These are phyloP conservation scores for Poeciliopsis paucimaculata DNA, from an alignment of 2,797 vertebrate species.

Conservation along the genomic window DNA sequence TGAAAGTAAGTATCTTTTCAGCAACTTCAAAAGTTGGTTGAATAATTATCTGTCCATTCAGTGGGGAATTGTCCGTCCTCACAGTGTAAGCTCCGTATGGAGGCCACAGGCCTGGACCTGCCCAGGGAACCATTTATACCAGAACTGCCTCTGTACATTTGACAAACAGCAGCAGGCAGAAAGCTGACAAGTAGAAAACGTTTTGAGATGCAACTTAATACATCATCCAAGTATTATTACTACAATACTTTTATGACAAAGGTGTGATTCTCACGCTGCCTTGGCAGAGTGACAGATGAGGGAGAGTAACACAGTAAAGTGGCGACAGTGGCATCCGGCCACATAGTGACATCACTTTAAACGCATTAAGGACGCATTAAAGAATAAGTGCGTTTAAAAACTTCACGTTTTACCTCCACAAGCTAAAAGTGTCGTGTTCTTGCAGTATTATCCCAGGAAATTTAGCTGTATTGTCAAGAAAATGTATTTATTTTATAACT, in stretches of 20 bases:
- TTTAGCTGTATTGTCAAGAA: background rate
- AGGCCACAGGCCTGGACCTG: background rate
- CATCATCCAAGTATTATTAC: background rate
- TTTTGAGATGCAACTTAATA: background rate
- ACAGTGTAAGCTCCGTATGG: background rate
- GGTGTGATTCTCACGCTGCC: background rate
- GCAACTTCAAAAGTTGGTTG: background rate
- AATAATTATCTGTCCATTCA: background rate
- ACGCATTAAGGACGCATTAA: too few species aligned
- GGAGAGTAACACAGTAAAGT: background rate
- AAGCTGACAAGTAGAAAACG: background rate
- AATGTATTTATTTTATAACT: background rate
- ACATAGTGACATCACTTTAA: background rate
- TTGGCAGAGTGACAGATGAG: background rate
- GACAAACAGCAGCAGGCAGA: background rate
- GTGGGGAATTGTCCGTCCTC: background rate
- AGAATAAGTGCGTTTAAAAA: background rate
- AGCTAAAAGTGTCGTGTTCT: background rate
- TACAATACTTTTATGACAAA: background rate
- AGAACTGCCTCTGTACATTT: background rate
- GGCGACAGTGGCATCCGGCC: background rate
- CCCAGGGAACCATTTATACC: background rate
- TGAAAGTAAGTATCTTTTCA: background rate
- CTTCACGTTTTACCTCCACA: background rate
- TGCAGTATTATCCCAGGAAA: background rate